Evolutionary conservation across 1,140 invertebrate genomes (phyloP).

Genomic region (Littorina saxatilis): DNA sequence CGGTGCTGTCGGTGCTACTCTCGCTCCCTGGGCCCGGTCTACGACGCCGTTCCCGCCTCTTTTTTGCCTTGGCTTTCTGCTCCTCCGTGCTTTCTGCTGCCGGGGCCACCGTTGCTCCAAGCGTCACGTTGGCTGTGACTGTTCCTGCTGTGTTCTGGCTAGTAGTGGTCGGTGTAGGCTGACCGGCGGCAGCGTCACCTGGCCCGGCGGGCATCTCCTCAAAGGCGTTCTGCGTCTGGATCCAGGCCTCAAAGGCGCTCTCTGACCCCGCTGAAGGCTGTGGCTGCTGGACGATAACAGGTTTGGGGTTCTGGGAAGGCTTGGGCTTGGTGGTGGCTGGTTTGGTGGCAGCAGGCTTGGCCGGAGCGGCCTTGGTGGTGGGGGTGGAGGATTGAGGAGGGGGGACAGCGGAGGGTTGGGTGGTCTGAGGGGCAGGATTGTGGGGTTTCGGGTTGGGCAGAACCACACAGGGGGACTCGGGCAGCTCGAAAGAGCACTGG

Average conservation of each 20-base stretch:
- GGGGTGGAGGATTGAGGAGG: neutral
- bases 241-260: conserved; percentile 36
- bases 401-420: neutral
- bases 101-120: neutral
- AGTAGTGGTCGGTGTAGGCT: neutral
- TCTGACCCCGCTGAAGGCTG: neutral
- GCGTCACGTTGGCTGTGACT: neutral
- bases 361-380: neutral
- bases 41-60: neutral
- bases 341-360: neutral
- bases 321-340: neutral
- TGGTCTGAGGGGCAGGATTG: neutral
- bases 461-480: conserved; percentile 6
- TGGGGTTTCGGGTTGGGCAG: neutral
- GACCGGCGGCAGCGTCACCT: neutral
- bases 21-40: conserved; percentile 6
- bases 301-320: neutral
- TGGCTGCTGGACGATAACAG: neutral
- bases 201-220: neutral
- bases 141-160: neutral
- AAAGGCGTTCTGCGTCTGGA: conserved; percentile 24
- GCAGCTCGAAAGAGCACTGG: conserved; percentile 14
- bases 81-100: neutral
- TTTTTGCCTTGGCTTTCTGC: neutral
- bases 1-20: neutral